Percentiles rank a stretch among this genome's conserved stretches.
Conservation (phyloP, 2,888 invertebrate species). For the Drosophila sordidapex region DNA sequence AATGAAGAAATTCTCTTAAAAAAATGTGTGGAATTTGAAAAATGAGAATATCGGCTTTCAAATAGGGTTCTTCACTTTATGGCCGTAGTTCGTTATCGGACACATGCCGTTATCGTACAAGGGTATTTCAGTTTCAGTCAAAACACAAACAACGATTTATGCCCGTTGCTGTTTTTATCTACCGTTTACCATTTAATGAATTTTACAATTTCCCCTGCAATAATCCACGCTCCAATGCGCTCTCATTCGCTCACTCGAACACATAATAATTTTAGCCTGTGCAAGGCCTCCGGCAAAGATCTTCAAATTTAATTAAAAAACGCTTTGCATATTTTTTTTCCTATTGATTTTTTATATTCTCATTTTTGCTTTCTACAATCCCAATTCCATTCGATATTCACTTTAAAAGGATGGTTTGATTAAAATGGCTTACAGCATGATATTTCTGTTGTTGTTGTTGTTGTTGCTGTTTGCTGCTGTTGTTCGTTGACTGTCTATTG, state of each 20-base stretch:
- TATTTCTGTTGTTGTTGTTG: slow-evolving; percentile 6
- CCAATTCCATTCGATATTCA: slow-evolving; percentile 41
- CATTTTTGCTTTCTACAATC: slow-evolving; percentile 21
- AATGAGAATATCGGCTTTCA: not conserved
- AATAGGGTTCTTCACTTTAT: not conserved
- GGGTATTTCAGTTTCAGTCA: slow-evolving; percentile 7
- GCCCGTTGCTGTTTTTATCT: slow-evolving; percentile 1
- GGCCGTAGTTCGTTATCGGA: too few species aligned
- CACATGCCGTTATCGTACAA: not conserved
- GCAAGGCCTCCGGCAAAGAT: slow-evolving; percentile 50
- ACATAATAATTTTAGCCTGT: slow-evolving; percentile 50
- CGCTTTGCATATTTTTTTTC: slow-evolving; percentile 65
- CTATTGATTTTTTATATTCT: slow-evolving; percentile 54
- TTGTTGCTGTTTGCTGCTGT: slow-evolving; percentile 9
- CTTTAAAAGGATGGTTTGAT: slow-evolving; percentile 10
- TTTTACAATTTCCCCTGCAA: slow-evolving; percentile 44
- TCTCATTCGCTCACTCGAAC: slow-evolving; percentile 39
- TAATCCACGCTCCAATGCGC: slow-evolving; percentile 61
- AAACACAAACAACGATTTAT: not conserved
- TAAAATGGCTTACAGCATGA: slow-evolving; percentile 21
- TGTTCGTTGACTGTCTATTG: slow-evolving; percentile 39
- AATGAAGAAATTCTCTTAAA: not conserved
- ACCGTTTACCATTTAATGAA: slow-evolving; percentile 11
- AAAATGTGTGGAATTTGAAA: not conserved
- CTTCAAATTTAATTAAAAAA: slow-evolving; percentile 76